Evolutionary conservation across 1,140 invertebrate genomes (phyloP), one percentile per base, ranked within the genome.

Genomic region (Probaryconus sp.): DNA sequence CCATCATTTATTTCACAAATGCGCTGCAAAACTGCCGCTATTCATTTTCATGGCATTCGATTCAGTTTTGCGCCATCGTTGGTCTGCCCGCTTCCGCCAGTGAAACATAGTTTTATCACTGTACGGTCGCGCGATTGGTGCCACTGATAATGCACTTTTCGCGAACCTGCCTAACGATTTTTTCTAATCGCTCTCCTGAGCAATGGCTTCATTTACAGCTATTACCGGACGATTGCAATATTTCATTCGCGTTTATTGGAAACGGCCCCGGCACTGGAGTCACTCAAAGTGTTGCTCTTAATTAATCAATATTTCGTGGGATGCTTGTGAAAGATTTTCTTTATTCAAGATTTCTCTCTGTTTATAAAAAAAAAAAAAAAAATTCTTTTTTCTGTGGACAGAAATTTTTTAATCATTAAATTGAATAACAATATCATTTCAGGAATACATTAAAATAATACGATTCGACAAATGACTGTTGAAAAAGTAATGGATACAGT

Each of bases 1-100:
- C 82, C 85, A 86, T 88, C 86, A 87, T 88, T 88, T 88, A 87
- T 88, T 88, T 85, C 79, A 80, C 84, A 87, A 88, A 87, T 87
- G 83, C 81, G 83, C 80, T 83, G 83, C 85, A 87, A 87, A 88
- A 87, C 85, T 87, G 83, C 84, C 77, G 85, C 86, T 87, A 88
- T 88, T 88, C 85, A 88, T 88, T 88, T 87, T 87, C 85, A 82
- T 81, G 83, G 81, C 81, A 83, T 83, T 83, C 83, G 83, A 83
- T 87, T 85, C 83, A 83, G 85, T 87, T 85, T 85, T 82, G 79
- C 81, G 77, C 79, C 80, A 71, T 78, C 74, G 79, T 81, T 80
- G 79, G 80, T 81, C 76, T 74, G 69, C 63, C 67, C 51, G 47
- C 72, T 56, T 53, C 58, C 31, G 38, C 45, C 56, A 51, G 38